Base-by-base conservation (phyloP, 2,797 vertebrate species). In the Sylvia borin region DNA sequence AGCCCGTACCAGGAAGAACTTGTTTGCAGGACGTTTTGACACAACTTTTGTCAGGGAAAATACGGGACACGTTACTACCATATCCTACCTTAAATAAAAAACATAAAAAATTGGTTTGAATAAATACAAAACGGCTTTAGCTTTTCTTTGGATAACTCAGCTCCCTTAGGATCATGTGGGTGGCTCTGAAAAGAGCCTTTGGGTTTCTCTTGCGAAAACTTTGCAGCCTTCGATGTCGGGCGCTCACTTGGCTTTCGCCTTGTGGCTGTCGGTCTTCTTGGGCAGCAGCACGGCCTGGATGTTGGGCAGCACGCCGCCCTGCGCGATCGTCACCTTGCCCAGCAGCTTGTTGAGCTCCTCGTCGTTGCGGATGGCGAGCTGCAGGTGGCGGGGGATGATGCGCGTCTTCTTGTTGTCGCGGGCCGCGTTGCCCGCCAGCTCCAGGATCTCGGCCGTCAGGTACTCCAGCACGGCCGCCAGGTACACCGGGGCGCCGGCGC, bases 311-410 rank as follows among this genome's bases (percentile, higher is more conserved):
- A 99, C 99, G 1, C 99, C 99, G 1, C 99, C 99, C 97, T 99
- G 98, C 8, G 98, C 99, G 92, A 99, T 99, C 14, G 99, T 99
- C 54, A 99, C 98, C 5, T 98, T 98, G 68, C 99, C 99, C 68
- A 99, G 98, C 88, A 99, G 98, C 73, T 99, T 99, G 98, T 99
- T 99, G 79, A 99, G 96, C 97, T 99, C 99, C 93, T 99, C 99
- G 92, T 99, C 99, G 97, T 99, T 99, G 58, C 99, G 99, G 60
- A 96, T 93, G 3, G 97, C 97, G 43, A 97, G 97, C 94, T 97
- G 97, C 80, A 97, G 87, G 96, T 99, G 99, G 21, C 99, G 98
- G 22, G 99, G 99, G 89, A 99, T 99, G 97, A 99, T 99, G 42
- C 98, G 97, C 26, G 99, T 99, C 97, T 99, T 99, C 96, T 99